Base-by-base conservation (phyloP, 2,888 invertebrate species). In the Drosophila macrospina region DNA sequence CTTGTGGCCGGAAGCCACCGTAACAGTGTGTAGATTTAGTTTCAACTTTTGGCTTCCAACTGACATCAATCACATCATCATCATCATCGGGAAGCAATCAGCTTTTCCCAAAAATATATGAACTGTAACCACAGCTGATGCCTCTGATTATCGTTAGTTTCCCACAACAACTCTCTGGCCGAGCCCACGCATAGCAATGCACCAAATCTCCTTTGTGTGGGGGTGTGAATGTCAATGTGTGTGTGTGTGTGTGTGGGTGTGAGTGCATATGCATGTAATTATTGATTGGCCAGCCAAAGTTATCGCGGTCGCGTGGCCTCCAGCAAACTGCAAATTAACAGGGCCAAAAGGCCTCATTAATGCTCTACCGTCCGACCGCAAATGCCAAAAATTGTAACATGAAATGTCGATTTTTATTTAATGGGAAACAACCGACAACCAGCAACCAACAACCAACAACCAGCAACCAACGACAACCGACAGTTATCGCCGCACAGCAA, bases 281-380 rank as follows among this genome's bases (percentile, higher is more conserved):
- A 85, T 80, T 80, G 83, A 82, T 74, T 75, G 62, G 37, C 37
- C 61, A 51, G 50, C 50, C 59, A 59, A 63, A 71, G 67, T 56
- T 71, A 65, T 62, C 39, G 75, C 54, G 66, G 67, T 70, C 34
- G 66, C 39, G 20, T 42, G n/a, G 8, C 45, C 39, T 45, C n/a
- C 64, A 34, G 48, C 52, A 48, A 59, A 56, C 61, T 26, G 47
- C 60, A 77, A 81, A 85, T 81, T 79, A 82, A 80, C 74, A 69
- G 47, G 36, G 56, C 63, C 68, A 78, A 76, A 79, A 66, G 64
- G 51, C 64, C 72, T 82, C 80, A 82, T 82, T 86, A 82, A 85
- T 78, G 86, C 48, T 67, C 67, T 28, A 67, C 62, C 44, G 26
- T n/a, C 26, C 36, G 56, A 57, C 77, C 79, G 34, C 86, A 83